These are phyloP conservation scores for Aleiodes sp. DNA, from an alignment of 1,140 invertebrate genomes.

Conservation along the genomic window DNA sequence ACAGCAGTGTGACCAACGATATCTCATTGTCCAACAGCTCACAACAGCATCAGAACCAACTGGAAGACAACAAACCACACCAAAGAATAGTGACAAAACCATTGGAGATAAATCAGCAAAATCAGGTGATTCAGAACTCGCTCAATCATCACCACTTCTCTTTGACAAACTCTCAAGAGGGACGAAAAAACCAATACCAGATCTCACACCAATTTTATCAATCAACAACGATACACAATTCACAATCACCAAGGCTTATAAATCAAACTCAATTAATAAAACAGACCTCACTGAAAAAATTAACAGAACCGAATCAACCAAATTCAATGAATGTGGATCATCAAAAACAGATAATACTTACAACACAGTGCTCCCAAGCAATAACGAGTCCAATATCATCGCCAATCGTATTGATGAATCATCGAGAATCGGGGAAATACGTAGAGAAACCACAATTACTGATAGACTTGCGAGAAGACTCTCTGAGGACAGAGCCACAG, in stretches of 20 bases:
- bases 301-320: background rate
- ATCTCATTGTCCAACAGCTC: conserved; percentile 54
- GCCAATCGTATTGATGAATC: conserved; percentile 48
- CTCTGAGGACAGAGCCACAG: conserved; percentile 6
- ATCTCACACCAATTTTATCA: background rate
- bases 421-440: conserved; percentile 40
- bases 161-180: conserved; percentile 4
- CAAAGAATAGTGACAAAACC: conserved; percentile 33
- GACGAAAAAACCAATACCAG: background rate
- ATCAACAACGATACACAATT: background rate
- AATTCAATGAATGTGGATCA: background rate
- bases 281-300: background rate
- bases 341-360: conserved; percentile 37
- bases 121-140: background rate
- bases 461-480: conserved; percentile 1
- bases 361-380: conserved; percentile 58
- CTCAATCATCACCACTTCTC: background rate
- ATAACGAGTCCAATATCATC: conserved; percentile 59
- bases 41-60: background rate
- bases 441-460: background rate
- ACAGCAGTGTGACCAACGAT: conserved; percentile 34
- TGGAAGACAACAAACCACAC: background rate
- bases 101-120: background rate
- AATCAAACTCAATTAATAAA: background rate
- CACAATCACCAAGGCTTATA: background rate